These are phyloP conservation scores for Stratiomys singularior DNA, from an alignment of 2,888 invertebrate species.

Conservation along the genomic window DNA sequence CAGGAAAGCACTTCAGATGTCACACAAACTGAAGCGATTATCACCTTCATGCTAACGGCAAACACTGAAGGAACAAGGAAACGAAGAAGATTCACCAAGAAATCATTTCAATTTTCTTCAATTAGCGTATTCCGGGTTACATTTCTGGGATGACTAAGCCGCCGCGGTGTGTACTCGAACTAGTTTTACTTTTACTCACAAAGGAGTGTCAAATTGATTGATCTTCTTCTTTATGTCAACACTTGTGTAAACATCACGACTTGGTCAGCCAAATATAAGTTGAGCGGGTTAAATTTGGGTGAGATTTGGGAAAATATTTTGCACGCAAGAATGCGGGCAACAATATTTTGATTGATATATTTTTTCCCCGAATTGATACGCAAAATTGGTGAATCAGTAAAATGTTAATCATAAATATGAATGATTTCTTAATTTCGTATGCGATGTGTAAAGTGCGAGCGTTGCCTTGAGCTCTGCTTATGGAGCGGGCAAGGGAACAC, in stretches of 20 bases:
- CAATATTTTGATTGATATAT: neutral
- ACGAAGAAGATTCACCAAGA: too few species aligned
- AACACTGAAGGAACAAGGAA: too few species aligned
- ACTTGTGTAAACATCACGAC: neutral
- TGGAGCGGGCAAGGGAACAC: neutral
- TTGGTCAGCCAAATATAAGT: neutral
- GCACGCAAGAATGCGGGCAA: neutral
- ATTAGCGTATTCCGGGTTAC: neutral
- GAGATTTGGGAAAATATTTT: neutral
- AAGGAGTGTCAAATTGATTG: conserved; percentile 1
- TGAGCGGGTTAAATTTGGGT: neutral
- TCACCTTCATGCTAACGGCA: too few species aligned
- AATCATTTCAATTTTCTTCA: neutral
- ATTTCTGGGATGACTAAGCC: neutral
- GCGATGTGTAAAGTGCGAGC: neutral
- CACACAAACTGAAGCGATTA: too few species aligned
- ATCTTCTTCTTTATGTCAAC: conserved; percentile 1
- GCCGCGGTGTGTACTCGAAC: neutral
- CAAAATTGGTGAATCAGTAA: neutral
- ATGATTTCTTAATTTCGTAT: conserved; percentile 8
- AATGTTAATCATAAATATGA: conserved; percentile 20
- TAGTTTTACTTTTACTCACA: neutral
- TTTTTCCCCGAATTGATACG: neutral
- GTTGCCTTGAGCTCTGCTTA: neutral
- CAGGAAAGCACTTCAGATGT: too few species aligned